Conservation (phyloP, 2,888 invertebrate genomes). For the Dorcus parallelipipedus region DNA sequence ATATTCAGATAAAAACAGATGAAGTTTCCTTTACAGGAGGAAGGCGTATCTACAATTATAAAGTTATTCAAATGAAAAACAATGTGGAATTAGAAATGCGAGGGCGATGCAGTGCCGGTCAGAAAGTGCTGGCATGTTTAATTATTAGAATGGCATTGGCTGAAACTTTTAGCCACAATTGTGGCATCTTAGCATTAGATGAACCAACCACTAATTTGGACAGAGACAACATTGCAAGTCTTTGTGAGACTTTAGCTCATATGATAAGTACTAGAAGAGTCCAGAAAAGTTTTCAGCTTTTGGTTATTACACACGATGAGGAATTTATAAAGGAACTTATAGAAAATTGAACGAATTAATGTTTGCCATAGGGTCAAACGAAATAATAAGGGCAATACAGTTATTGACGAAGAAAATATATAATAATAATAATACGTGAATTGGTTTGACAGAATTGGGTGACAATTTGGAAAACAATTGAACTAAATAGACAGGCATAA, state of each 20-base stretch:
- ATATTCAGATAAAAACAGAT: conserved; percentile 85
- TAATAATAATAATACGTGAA: not conserved
- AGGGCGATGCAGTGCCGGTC: conserved; percentile 96
- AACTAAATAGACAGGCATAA: no score
- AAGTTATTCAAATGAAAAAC: conserved; percentile 88
- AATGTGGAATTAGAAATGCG: conserved; percentile 92
- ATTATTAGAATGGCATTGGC: conserved; percentile 96
- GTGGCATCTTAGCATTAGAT: conserved; percentile 93
- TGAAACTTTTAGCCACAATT: conserved; percentile 93
- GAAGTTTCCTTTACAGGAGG: conserved; percentile 41
- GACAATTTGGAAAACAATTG: no score
- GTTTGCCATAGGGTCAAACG: conserved; percentile 69
- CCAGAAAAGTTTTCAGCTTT: conserved; percentile 82
- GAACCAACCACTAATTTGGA: conserved; percentile 99
- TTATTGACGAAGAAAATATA: conserved; percentile 41
- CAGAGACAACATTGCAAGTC: conserved; percentile 77
- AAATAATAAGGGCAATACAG: conserved; percentile 58
- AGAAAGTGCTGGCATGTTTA: conserved; percentile 92
- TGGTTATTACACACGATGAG: conserved; percentile 96
- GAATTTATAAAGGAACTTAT: conserved; percentile 78
- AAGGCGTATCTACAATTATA: conserved; percentile 55
- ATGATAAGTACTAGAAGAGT: conserved; percentile 63
- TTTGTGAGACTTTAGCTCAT: conserved; percentile 72
- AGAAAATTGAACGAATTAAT: conserved; percentile 65
- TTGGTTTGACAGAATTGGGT: no score